Percentiles rank a stretch among this genome's conserved stretches.
Evolutionary conservation across 2,113 vertebrate genomes (phyloP).

Genomic region (Notarius quadriscutis): DNA sequence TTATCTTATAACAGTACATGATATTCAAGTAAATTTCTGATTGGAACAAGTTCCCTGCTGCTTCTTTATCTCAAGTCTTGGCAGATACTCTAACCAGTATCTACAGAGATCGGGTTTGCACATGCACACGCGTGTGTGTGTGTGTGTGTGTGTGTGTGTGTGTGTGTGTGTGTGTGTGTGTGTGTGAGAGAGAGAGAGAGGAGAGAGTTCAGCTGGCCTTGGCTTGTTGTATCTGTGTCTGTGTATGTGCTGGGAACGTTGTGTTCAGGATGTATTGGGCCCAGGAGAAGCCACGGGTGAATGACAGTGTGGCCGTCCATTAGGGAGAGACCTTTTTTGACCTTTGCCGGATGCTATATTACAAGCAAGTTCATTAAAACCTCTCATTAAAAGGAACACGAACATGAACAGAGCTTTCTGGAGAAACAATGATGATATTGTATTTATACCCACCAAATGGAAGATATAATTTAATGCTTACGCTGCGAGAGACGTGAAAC

Average conservation of each 20-base stretch:
- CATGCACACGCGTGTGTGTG: background rate
- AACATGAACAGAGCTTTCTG: constrained; percentile 6
- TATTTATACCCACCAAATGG: background rate
- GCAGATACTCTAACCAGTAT: constrained; percentile 46
- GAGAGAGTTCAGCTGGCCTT: constrained; percentile 38
- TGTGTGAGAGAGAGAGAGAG: constrained; percentile 13
- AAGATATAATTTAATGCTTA: background rate
- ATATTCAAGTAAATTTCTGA: constrained; percentile 31
- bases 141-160: background rate
- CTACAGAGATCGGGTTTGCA: background rate
- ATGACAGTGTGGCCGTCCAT: constrained; percentile 38
- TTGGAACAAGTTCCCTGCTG: constrained; percentile 21
- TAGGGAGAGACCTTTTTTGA: constrained; percentile 48
- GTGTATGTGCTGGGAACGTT: constrained; percentile 48
- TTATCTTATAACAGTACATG: constrained; percentile 42
- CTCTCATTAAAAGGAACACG: background rate
- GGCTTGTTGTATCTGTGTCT: constrained; percentile 19
- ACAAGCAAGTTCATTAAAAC: background rate
- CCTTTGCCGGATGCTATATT: constrained; percentile 29
- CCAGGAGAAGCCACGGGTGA: constrained; percentile 49
- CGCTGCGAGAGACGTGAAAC: background rate
- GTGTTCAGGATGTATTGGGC: constrained; percentile 31
- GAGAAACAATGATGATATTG: background rate
- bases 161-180: constrained; percentile 11
- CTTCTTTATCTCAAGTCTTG: constrained; percentile 51